Evolutionary conservation across 2,888 invertebrate species (phyloP), one percentile per base, ranked within the genome.

Genomic region (Schizaphis graminum): DNA sequence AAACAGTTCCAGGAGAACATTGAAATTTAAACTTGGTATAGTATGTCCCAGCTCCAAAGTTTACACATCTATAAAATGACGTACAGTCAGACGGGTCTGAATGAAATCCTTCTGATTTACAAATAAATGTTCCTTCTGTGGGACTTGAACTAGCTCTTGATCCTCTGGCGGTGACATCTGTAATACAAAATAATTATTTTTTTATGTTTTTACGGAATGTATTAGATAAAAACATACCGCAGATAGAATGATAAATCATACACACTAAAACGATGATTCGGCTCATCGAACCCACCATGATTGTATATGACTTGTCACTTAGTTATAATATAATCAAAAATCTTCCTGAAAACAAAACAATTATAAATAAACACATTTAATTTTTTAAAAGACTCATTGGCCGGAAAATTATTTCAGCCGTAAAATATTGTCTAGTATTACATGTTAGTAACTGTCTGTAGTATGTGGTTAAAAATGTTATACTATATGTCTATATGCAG

Each of bases 1-100:
- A 98, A 53, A 98, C 97, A 2, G 98, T 98, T 28, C 97, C 98
- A 77, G 97, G 97, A 41, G 97, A 97, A 95, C 98, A 98, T 96
- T 97, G 97, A 96, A 98, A 98, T 96, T 96, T 96, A 94, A 97
- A 97, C 28, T 97, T 96, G 16, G 96, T 97, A 95, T 96, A 96
- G 95, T 96, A 96, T 87, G 96, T 96, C 94, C 96, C 96, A 35
- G 93, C 91, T 94, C 97, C 96, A 95, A 97, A 97, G 95, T 97
- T 96, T 41, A 97, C 97, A 95, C 98, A 98, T 95, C 98, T 97
- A 95, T 98, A 98, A 96, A 98, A 98, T 92, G 97, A 96, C 91
- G 96, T 96, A 95, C 98, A 98, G 95, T 98, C 97, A n/a, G 95
- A 95, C n/a, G 97, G 97, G 95, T 98, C 98, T 2, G 97, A 96